phyloP scores from a whole-genome alignment of 2,888 invertebrate genomes.

The Euphydryas editha region DNA sequence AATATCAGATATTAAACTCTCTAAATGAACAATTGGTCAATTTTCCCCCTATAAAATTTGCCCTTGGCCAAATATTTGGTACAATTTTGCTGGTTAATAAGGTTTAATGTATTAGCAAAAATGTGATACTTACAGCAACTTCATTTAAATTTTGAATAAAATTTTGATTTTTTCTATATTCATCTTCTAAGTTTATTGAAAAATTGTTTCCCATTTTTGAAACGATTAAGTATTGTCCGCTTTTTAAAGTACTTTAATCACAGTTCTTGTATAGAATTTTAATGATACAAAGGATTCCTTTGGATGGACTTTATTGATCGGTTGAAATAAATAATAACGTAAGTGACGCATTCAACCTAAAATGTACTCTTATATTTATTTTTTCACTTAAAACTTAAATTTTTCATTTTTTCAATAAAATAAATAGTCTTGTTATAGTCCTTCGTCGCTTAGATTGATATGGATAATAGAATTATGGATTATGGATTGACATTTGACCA shows the following conservation, averaged over 20 bases:
- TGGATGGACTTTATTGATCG: background rate
- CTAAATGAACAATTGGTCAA: too few relatives aligned
- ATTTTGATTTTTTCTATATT: constrained; percentile 87
- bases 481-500: too few relatives aligned
- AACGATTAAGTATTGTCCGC: background rate
- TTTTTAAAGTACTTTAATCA: background rate
- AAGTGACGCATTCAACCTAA: background rate
- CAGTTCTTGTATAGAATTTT: background rate
- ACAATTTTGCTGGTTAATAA: too few relatives aligned
- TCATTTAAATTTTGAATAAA: constrained; percentile 87
- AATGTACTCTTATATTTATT: background rate
- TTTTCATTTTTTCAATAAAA: background rate
- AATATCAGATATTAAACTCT: background rate
- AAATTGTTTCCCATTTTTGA: constrained; percentile 84
- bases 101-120: background rate
- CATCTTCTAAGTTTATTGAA: constrained; percentile 86
- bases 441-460: background rate
- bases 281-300: background rate
- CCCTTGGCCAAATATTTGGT: too few relatives aligned
- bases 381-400: background rate
- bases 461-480: too few relatives aligned
- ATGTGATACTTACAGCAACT: constrained; percentile 80
- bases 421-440: background rate
- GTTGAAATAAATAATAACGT: background rate
- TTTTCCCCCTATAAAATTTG: too few relatives aligned